Evolutionary conservation across 2,797 vertebrate genomes (phyloP).

Genomic region (Triplophysa yarkandensis): DNA sequence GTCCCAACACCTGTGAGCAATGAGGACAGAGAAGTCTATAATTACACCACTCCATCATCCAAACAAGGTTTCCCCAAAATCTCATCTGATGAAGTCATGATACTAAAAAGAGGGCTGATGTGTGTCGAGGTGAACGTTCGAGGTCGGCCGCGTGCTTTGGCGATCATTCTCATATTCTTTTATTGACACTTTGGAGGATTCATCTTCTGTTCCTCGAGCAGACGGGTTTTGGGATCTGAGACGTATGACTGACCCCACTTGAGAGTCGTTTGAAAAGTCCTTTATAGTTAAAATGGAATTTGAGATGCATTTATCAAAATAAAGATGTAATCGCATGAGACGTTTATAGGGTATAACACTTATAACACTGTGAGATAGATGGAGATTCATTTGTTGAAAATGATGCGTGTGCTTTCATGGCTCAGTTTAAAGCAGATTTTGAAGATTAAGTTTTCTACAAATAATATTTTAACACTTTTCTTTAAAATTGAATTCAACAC

Average conservation of each 20-base stretch:
- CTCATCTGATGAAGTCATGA: slow-evolving; percentile 33
- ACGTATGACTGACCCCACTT: not conserved
- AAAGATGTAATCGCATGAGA: not conserved
- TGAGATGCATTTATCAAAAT: slow-evolving; percentile 5
- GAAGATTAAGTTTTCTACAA: not conserved
- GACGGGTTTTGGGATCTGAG: not conserved
- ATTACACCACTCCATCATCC: slow-evolving; percentile 47
- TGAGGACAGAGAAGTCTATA: slow-evolving; percentile 47
- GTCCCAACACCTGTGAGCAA: slow-evolving; percentile 51
- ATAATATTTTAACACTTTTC: no score
- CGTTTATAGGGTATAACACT: not conserved
- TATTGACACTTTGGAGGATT: slow-evolving; percentile 39
- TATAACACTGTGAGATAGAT: not conserved
- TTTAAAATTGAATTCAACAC: no score
- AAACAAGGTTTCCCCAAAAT: slow-evolving; percentile 42
- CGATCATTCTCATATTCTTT: slow-evolving; percentile 37
- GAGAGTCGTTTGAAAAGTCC: not conserved
- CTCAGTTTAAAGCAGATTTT: not conserved
- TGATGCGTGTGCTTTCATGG: not conserved
- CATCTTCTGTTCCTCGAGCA: slow-evolving; percentile 3
- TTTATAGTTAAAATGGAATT: not conserved
- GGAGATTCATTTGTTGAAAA: not conserved
- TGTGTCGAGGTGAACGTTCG: slow-evolving; percentile 25
- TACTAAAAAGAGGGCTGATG: slow-evolving; percentile 25
- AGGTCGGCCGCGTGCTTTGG: slow-evolving; percentile 7